phyloP scores from a whole-genome alignment of 2,888 invertebrate species.

The Pilophorus perplexus region DNA sequence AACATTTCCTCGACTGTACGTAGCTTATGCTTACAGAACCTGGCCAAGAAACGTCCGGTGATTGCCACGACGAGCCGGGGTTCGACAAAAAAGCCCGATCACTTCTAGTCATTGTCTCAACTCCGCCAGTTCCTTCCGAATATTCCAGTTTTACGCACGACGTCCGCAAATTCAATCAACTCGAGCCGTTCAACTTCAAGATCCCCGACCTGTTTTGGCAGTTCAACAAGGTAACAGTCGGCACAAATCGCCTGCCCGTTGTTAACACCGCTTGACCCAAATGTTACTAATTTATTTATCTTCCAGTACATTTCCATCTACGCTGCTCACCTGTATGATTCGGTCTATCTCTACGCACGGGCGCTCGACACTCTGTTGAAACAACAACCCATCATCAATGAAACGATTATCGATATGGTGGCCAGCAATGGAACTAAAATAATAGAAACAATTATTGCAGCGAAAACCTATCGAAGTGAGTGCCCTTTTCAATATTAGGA shows the following conservation, averaged over 20 bases:
- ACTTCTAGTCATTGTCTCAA: conserved; percentile 82
- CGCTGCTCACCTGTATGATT: conserved; percentile 93
- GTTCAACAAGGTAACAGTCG: conserved; percentile 57
- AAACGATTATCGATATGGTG: conserved; percentile 64
- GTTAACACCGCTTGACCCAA: no score
- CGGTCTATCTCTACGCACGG: conserved; percentile 84
- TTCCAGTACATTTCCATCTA: conserved; percentile 82
- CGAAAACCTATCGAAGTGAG: conserved; percentile 83
- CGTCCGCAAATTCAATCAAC: conserved; percentile 75
- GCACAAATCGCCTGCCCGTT: no score
- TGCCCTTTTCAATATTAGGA: no score
- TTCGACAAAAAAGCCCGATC: conserved; percentile 73
- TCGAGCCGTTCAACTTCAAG: conserved; percentile 83
- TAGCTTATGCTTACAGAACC: conserved; percentile 6
- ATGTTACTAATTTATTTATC: neutral
- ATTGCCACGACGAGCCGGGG: conserved; percentile 53
- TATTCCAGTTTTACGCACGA: conserved; percentile 72
- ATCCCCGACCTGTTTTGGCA: no score
- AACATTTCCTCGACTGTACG: no score
- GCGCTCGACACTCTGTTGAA: conserved; percentile 73
- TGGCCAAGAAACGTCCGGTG: neutral
- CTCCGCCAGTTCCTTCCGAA: conserved; percentile 63
- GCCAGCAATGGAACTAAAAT: conserved; percentile 84
- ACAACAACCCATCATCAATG: conserved; percentile 55
- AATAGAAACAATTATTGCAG: conserved; percentile 79